Evolutionary conservation across 2,113 vertebrate species (phyloP).

Genomic region (Sapayoa aenigma): DNA sequence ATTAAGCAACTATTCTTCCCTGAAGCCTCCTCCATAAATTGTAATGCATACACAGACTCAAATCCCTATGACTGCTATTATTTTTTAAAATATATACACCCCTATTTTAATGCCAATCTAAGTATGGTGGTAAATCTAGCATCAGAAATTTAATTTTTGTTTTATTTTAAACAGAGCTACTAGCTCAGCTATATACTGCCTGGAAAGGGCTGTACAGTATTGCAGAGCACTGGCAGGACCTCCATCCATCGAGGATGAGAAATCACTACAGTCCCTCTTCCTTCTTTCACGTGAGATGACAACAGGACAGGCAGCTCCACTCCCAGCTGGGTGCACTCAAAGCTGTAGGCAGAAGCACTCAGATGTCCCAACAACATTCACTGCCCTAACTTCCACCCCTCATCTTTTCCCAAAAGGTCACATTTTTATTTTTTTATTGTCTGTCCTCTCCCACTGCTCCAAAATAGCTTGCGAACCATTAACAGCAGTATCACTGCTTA

Average conservation of each 20-base stretch:
- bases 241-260: neutral
- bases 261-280: neutral
- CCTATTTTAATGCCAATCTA: neutral
- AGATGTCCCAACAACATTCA: neutral
- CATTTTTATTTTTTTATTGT: neutral
- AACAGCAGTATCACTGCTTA: neutral
- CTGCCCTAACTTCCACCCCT: neutral
- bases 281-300: neutral
- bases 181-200: neutral
- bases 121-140: neutral
- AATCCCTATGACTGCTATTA: neutral
- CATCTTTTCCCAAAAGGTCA: neutral
- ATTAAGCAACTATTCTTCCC: neutral
- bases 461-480: neutral
- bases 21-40: neutral
- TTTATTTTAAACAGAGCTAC: neutral
- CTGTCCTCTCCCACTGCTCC: neutral
- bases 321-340: neutral
- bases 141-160: neutral
- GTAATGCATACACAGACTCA: neutral
- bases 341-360: neutral
- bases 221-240: neutral
- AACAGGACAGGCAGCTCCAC: neutral
- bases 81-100: neutral
- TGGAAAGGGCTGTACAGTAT: neutral